Base-by-base conservation (phyloP, 2,797 vertebrate species). In the Falco columbarius region DNA sequence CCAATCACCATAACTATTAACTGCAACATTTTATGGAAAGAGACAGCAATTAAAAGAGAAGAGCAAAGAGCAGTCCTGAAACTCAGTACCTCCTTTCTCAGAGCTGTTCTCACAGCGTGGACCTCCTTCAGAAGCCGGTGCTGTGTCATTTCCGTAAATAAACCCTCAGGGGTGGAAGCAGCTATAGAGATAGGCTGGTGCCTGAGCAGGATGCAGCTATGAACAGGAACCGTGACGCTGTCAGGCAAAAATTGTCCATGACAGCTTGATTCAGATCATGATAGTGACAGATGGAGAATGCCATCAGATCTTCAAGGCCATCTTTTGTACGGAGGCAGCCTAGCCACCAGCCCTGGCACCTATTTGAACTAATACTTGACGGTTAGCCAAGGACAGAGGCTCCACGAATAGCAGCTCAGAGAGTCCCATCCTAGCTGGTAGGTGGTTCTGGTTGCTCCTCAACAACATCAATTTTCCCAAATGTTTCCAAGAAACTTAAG, bases 1-100 rank as follows among this genome's bases (percentile, higher is more conserved):
- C 94, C 97, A 95, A 90, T 97, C 97, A 96, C 94, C 81, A 67
- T 96, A 95, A 95, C 70, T 75, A 92, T 97, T 97, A 96, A 97
- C 92, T 24, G 51, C 66, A 75, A 26, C 91, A 73, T 87, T 97
- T 95, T 95, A 95, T 71, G 88, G 89, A 95, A 81, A 56, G 11
- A 81, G 97, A 93, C 71, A 94, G 92, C 91, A 96, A 73, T 96
- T 94, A 97, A 83, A 91, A 85, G 71, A 89, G 85, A 85, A 94
- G 77, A 61, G 91, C 82, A 92, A 95, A 94, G 83, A 95, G 89
- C 68, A 74, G 49, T 56, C 81, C 77, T 86, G 93, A 75, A 91
- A 86, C 86, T 49, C 38, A 81, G 42, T 32, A 55, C 54, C 17
- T 52, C 34, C 59, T 34, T 77, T 86, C 59, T 86, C 23, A 54